These are phyloP conservation scores for Triplophysa siluroides DNA, from an alignment of 2,113 vertebrate species.

Conservation along the genomic window DNA sequence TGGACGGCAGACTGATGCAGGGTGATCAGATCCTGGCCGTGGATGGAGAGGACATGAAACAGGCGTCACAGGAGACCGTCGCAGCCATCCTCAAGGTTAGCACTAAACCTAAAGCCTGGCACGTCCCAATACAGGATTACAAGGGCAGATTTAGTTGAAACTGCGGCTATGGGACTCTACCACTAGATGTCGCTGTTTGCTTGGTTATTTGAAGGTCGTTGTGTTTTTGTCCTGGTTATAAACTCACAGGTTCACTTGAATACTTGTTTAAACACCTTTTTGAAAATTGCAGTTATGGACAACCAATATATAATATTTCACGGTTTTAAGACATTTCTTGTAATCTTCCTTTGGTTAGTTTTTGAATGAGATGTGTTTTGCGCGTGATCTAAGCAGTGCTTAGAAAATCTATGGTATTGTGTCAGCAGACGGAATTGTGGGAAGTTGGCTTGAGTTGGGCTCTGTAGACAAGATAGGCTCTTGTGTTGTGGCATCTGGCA, in stretches of 20 bases:
- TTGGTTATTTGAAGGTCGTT: not conserved
- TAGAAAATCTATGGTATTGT: not conserved
- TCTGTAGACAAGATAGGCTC: not conserved
- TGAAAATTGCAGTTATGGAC: no score
- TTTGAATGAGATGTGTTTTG: no score
- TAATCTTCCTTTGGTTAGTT: no score
- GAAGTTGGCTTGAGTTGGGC: constrained; percentile 10
- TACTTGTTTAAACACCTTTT: no score
- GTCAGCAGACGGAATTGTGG: not conserved
- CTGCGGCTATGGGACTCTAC: not conserved
- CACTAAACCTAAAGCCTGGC: constrained; percentile 29
- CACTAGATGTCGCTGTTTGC: constrained; percentile 48
- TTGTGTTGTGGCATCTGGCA: not conserved
- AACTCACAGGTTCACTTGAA: no score
- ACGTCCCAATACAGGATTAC: constrained; percentile 8
- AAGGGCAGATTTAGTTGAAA: constrained; percentile 22
- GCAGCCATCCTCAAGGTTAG: constrained; percentile 90
- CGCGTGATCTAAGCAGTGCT: not conserved
- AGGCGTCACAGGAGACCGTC: constrained; percentile 88
- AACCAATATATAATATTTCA: no score
- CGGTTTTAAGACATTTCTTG: no score
- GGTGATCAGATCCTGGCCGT: constrained; percentile 96
- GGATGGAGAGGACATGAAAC: constrained; percentile 87
- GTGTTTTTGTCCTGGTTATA: no score
- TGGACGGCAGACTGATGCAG: constrained; percentile 94